Base-by-base conservation (phyloP, 2,113 vertebrate genomes). In the Malurus melanocephalus region DNA sequence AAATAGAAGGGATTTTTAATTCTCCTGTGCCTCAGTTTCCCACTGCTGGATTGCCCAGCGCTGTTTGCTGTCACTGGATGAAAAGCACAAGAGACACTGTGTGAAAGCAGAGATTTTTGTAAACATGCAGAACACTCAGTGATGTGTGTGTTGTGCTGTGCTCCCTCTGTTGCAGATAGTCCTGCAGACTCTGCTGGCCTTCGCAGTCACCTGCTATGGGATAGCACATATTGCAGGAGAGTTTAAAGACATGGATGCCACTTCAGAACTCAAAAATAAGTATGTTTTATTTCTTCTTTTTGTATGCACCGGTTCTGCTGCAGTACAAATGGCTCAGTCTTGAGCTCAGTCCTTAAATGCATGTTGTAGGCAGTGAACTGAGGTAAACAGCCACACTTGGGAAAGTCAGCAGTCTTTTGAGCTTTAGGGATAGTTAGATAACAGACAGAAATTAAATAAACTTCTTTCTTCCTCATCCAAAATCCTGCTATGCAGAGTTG, bases 251-350 rank as follows among this genome's bases (percentile, higher is more conserved):
- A 99, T 99, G 99, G 99, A 99, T 91, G 99, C 99, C 40, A 99
- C 99, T 80, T 99, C 99, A 93, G 99, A 99, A 95, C 97, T 99
- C 85, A 99, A 99, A 97, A 98, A 99, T 98, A 99, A 99, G 99
- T 99, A 97, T 68, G 97, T 96, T 85, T 90, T 56, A 23, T 57
- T 79, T 83, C 84, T 87, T 56, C 23, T 69, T 65, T 60, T 53
- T n/a, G 1, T 60, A 14, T 5, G 2, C 46, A 13, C 7, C 0
- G 1, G 2, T 65, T 49, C 85, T 67, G 38, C 53, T 33, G 2
- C 21, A 55, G 1, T 59, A 9, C 68, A 64, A 49, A 20, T 9
- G 45, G 14, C 59, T 90, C 1, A 38, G 0, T 28, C 14, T n/a
- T 14, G 22, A 57, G 35, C 49, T 78, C 38, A 13, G 23, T 27